Conservation (phyloP, 2,113 vertebrate genomes). For the Xenopus laevis region DNA sequence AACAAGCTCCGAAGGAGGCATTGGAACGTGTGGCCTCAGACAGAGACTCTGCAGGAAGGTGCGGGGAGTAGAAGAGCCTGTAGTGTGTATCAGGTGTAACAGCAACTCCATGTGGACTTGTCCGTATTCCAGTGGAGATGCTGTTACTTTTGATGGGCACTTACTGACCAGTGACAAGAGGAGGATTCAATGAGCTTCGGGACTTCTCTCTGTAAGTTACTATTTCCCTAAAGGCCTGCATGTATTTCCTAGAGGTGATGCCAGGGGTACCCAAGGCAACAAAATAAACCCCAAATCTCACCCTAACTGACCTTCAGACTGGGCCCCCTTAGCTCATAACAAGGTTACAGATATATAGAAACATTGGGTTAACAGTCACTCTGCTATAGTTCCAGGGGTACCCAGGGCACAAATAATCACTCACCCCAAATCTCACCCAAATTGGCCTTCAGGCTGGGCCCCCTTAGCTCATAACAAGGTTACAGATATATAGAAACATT, state of each 20-base stretch:
- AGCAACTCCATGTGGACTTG: conserved; percentile 79
- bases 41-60: neutral
- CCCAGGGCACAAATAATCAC: too few relatives aligned
- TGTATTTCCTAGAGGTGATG: neutral
- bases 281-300: too few relatives aligned
- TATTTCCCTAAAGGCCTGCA: neutral
- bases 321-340: too few relatives aligned
- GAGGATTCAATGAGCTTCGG: neutral
- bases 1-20: neutral
- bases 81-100: conserved; percentile 69
- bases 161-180: conserved; percentile 42
- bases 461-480: too few relatives aligned
- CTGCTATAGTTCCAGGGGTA: too few relatives aligned
- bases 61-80: rapidly evolving
- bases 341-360: too few relatives aligned
- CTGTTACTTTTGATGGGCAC: conserved; percentile 73
- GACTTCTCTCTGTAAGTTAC: neutral
- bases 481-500: too few relatives aligned
- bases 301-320: too few relatives aligned
- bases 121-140: conserved; percentile 71
- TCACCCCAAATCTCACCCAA: too few relatives aligned
- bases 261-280: too few relatives aligned
- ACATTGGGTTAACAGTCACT: too few relatives aligned
- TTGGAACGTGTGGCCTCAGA: neutral
- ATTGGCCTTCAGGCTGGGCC: too few relatives aligned